Percentiles rank a stretch among this genome's conserved stretches.
phyloP scores from a whole-genome alignment of 2,888 invertebrate genomes.

The Apotomis capreana region DNA sequence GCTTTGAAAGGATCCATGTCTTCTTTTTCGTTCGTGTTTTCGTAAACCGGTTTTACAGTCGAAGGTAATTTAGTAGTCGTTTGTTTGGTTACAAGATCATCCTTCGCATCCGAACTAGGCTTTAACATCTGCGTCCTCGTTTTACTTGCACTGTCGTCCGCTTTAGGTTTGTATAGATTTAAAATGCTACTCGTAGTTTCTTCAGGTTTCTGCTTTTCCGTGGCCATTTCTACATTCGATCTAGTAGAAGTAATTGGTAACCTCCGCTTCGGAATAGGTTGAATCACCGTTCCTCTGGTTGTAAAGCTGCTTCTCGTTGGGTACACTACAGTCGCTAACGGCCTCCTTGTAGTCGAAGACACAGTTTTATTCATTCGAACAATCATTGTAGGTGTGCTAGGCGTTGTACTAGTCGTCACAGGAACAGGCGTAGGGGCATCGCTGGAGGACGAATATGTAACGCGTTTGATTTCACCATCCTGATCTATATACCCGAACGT shows the following conservation, averaged over 20 bases:
- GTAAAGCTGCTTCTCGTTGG: slow-evolving; percentile 82
- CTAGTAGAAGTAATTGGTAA: slow-evolving; percentile 63
- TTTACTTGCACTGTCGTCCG: slow-evolving; percentile 60
- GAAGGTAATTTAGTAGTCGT: slow-evolving; percentile 69
- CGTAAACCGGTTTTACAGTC: slow-evolving; percentile 81
- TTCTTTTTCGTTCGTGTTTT: slow-evolving; percentile 74
- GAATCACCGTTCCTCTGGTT: slow-evolving; percentile 85
- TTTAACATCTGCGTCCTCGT: slow-evolving; percentile 69
- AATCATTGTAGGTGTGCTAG: slow-evolving; percentile 74
- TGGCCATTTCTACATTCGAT: slow-evolving; percentile 60
- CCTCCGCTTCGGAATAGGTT: slow-evolving; percentile 85
- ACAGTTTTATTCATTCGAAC: slow-evolving; percentile 77
- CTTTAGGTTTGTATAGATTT: slow-evolving; percentile 67
- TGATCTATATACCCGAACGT: slow-evolving; percentile 92
- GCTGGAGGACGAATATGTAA: slow-evolving; percentile 86
- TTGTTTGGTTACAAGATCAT: slow-evolving; percentile 72
- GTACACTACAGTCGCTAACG: slow-evolving; percentile 76
- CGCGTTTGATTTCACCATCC: slow-evolving; percentile 90
- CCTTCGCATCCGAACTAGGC: slow-evolving; percentile 64
- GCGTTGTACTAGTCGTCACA: slow-evolving; percentile 64
- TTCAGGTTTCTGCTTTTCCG: slow-evolving; percentile 60
- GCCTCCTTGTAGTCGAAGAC: slow-evolving; percentile 82
- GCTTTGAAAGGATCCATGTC: slow-evolving; percentile 72
- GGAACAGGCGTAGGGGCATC: slow-evolving; percentile 71
- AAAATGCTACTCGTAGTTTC: slow-evolving; percentile 69